phyloP scores from a whole-genome alignment of 2,113 vertebrate genomes.

The Pampusana beccarii region DNA sequence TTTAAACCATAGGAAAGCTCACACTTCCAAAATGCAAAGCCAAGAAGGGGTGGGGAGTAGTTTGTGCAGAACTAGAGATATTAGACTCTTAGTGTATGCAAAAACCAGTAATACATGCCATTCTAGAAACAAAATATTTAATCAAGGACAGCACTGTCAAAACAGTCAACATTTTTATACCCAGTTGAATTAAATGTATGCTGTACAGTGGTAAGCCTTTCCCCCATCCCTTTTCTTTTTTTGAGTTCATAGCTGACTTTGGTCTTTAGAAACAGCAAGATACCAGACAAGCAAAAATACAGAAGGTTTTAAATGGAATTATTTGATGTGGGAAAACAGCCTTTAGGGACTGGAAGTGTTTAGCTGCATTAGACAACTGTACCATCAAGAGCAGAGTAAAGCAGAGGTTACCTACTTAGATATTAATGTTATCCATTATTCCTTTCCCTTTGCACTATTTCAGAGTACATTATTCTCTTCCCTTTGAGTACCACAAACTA shows the following conservation, averaged over 20 bases:
- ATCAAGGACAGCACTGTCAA: background rate
- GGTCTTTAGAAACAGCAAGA: background rate
- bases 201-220: background rate
- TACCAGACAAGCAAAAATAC: background rate
- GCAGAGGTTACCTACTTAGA: background rate
- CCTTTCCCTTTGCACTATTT: background rate
- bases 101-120: background rate
- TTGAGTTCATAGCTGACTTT: background rate
- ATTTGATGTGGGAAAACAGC: background rate
- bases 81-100: background rate
- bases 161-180: background rate
- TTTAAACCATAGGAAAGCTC: background rate
- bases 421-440: background rate
- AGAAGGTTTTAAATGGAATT: background rate
- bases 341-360: background rate
- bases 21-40: background rate
- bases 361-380: background rate
- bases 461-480: background rate
- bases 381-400: background rate
- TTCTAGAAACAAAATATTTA: background rate
- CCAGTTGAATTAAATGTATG: background rate
- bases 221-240: rapidly evolving
- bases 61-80: background rate
- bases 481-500: background rate
- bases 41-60: background rate